Conservation (phyloP, 2,113 vertebrate genomes). For the Xenopus tropicalis region UCB_Xtro_10.0 CM004449.2:109522501-109523000, state of each 20-base stretch:
- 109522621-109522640: constrained; percentile 76
- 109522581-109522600: constrained; percentile 64
- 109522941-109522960: no score
- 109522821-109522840: constrained; percentile 49
- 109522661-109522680: constrained; percentile 80
- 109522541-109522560: constrained; percentile 72
- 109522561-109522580: constrained; percentile 66
- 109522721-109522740: constrained; percentile 69
- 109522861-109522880: not conserved
- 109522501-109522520: constrained; percentile 77
- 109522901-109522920: no score
- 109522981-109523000: no score
- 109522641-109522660: constrained; percentile 75
- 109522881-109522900: no score
- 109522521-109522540: constrained; percentile 76
- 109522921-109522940: no score
- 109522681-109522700: constrained; percentile 79
- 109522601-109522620: constrained; percentile 66
- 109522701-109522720: constrained; percentile 60
- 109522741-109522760: constrained; percentile 73
- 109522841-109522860: fast-evolving
- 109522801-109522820: constrained; percentile 52
- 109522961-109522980: no score
- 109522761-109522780: constrained; percentile 63
- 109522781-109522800: constrained; percentile 57